Evolutionary conservation across 2,113 vertebrate genomes (phyloP), one percentile per base, ranked within the genome.

Genomic region (Rhabdornis inornatus): DNA sequence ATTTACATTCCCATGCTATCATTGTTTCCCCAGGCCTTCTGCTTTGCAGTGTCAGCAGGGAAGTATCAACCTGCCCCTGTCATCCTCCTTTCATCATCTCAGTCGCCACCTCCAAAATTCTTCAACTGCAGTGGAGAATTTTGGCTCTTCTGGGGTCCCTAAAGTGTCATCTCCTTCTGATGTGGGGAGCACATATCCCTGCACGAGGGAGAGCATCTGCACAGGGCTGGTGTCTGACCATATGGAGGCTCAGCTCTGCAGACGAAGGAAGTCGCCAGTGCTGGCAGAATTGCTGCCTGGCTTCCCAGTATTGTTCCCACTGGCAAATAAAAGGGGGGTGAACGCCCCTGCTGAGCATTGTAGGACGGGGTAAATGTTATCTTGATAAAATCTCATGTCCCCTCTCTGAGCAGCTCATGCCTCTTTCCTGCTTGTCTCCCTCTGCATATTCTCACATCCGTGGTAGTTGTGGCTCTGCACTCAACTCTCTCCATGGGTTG

Each of bases 241-340:
- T 2, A 40, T 3, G 2, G 49, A 60, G 57, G 22, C n/a, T 92
- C 50, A 33, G 74, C 77, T 81, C 72, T 61, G 50, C 88, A 94
- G 79, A 80, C 0, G 1, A 93, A 96, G 96, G 95, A 96, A 96
- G 90, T 95, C 16, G 0, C 90, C 88, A 80, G 71, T 0, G 0
- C 95, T 95, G 94, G 88, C 94, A 96, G 66, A 91, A 33, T 35
- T 90, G 79, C 88, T 93, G 75, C 47, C 63, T 83, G 63, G 88
- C 71, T 96, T 96, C 95, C 95, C 94, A 93, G 88, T 93, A 93
- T 96, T 96, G 90, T 96, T 96, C 88, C 85, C 79, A 65, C 59
- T 94, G 92, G 90, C 92, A 95, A 95, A 80, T 95, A 77, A 69
- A 92, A 88, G 68, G 30, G 86, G 95, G 85, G 94, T 95, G 71